A percentile compares a stretch with the other conserved stretches of the same genome.
phyloP scores from a whole-genome alignment of 2,888 invertebrate species.

The Acronicta aceris region DNA sequence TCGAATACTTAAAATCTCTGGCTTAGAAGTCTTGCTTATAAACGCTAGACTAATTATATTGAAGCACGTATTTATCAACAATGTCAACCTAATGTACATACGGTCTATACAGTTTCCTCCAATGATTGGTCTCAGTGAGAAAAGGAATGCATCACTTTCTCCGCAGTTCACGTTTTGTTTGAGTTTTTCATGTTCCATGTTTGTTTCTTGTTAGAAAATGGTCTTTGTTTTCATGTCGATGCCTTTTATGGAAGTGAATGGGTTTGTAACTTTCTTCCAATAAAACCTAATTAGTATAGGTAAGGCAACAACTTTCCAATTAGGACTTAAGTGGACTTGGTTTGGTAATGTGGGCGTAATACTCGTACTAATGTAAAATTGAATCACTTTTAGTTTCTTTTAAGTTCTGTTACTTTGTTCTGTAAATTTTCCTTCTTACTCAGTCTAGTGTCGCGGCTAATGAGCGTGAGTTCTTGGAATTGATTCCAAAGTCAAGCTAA shows the following conservation, averaged over 20 bases:
- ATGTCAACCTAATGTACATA: slow-evolving; percentile 34
- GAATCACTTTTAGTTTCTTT: too few relatives aligned
- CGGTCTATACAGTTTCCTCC: slow-evolving; percentile 40
- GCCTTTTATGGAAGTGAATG: slow-evolving; percentile 38
- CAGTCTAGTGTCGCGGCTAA: too few relatives aligned
- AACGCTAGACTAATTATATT: too few relatives aligned
- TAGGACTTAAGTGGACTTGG: not conserved
- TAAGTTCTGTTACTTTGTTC: too few relatives aligned
- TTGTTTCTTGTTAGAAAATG: slow-evolving; percentile 61
- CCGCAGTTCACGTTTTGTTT: slow-evolving; percentile 67
- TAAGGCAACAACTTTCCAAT: not conserved
- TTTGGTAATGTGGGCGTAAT: too few relatives aligned
- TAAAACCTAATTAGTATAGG: slow-evolving; percentile 3
- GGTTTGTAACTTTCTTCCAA: slow-evolving; percentile 20
- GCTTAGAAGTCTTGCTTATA: too few relatives aligned
- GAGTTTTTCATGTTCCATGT: slow-evolving; percentile 63
- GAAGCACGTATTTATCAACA: slow-evolving; percentile 31
- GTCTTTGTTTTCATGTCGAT: slow-evolving; percentile 43
- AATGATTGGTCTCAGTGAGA: slow-evolving; percentile 69
- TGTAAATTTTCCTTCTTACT: too few relatives aligned
- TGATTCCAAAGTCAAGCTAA: too few relatives aligned
- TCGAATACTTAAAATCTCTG: too few relatives aligned
- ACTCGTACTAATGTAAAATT: too few relatives aligned
- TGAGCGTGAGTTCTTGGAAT: too few relatives aligned
- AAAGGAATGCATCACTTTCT: slow-evolving; percentile 79